Evolutionary conservation across 2,797 vertebrate species (phyloP), one percentile per base, ranked within the genome.

Genomic region (Lindbergichthys nudifrons): DNA sequence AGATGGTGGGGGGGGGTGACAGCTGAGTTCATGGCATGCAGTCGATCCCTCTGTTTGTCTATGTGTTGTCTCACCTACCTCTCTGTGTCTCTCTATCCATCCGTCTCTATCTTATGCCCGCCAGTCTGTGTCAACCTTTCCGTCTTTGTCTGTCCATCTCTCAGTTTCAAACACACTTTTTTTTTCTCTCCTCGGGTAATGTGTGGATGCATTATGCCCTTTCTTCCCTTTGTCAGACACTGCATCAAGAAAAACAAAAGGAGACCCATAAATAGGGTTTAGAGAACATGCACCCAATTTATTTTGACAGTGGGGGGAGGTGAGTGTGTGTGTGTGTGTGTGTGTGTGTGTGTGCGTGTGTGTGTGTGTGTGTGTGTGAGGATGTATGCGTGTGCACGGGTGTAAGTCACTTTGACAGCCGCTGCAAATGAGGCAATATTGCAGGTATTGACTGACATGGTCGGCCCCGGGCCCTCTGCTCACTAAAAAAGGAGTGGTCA

Each of bases 261-360:
- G 81, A 81, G 81, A 80, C 57, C 80, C 88, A 88, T 92, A 91
- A 89, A 92, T 91, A 91, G 91, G 86, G 83, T 88, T 93, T 89
- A 88, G 87, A 80, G 83, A 91, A 92, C 91, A 91, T 91, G 88
- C 87, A 92, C 85, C 90, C 89, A 89, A 91, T 93, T 93, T 90
- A 87, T 87, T 85, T 77, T 85, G 87, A 87, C 84, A 80, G 82
- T 79, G 42, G 82, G 84, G 84, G 87, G 69, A 78, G 80, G 78
- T 60, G 59, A 63, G 76, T 67, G 42, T 18, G 65, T 67, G 41
- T 54, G 48, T 61, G 42, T 14, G 54, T 10, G 51, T 4, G 58
- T 10, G 58, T 9, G n/a, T n/a, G n/a, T n/a, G n/a, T n/a, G n/a
- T 41, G 4, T 13, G 53, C 51, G 53, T 30, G 48, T 3, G 54